A percentile compares a stretch with the other conserved stretches of the same genome.
phyloP scores from a whole-genome alignment of 92 coral and sea anemone genomes.

The Porites evermanni region DNA sequence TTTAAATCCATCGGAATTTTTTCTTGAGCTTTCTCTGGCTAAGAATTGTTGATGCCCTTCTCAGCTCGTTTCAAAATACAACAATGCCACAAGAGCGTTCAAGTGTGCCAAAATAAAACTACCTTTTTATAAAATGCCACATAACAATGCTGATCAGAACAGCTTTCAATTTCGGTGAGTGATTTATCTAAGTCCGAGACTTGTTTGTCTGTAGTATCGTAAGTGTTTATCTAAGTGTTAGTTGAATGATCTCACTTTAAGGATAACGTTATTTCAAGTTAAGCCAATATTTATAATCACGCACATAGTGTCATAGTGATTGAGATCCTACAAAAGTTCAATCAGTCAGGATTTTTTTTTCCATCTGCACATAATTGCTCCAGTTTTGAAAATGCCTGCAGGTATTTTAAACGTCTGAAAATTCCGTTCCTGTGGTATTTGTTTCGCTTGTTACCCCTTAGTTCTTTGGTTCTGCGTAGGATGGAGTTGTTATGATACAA shows the following conservation, averaged over 20 bases:
- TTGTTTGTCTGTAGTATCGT: neutral
- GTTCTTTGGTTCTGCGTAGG: conserved; percentile 33
- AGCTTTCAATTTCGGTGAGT: neutral
- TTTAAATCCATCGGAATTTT: too few species aligned
- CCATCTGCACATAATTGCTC: too few species aligned
- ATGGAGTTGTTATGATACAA: conserved; percentile 8
- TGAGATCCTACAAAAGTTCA: too few species aligned
- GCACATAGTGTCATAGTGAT: neutral
- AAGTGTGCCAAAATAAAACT: conserved; percentile 31
- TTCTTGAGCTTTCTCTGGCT: neutral
- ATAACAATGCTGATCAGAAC: conserved; percentile 6
- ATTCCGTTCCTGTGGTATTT: conserved; percentile 22
- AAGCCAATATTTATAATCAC: neutral
- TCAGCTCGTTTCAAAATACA: conserved; percentile 8
- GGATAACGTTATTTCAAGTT: neutral
- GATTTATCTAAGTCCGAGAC: neutral
- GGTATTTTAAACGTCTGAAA: neutral
- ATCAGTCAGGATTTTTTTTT: too few species aligned
- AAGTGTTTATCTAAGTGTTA: neutral
- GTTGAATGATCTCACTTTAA: neutral
- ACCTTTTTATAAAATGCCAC: conserved; percentile 22
- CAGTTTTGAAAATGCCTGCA: neutral
- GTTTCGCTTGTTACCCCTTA: conserved; percentile 16
- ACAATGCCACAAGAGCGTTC: neutral
- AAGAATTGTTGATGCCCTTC: neutral